phyloP scores from a whole-genome alignment of 2,888 invertebrate genomes.

The Agrotis puta region DNA sequence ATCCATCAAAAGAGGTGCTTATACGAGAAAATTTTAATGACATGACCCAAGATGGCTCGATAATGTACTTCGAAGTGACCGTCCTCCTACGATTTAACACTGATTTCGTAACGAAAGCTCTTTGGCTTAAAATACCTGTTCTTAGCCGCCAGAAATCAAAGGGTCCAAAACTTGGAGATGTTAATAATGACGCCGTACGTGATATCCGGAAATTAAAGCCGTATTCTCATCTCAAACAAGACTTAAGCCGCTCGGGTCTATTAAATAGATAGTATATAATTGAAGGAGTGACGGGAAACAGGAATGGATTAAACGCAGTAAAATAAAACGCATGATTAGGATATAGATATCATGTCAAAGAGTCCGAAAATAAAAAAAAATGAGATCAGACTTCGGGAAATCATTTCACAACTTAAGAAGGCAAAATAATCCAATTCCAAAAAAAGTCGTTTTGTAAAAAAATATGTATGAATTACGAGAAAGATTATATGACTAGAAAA shows the following conservation, averaged over 20 bases:
- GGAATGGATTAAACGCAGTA: slow-evolving; percentile 42
- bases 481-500: neutral
- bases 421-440: neutral
- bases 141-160: slow-evolving; percentile 29
- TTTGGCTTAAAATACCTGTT: slow-evolving; percentile 50
- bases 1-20: slow-evolving; percentile 52
- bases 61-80: slow-evolving; percentile 34
- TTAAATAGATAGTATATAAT: slow-evolving; percentile 54
- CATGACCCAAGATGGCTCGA: slow-evolving; percentile 41
- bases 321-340: slow-evolving; percentile 26
- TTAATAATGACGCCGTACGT: slow-evolving; percentile 47
- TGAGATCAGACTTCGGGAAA: neutral
- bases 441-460: no score
- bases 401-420: neutral
- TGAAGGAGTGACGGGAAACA: slow-evolving; percentile 39
- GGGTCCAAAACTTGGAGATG: slow-evolving; percentile 33
- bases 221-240: slow-evolving; percentile 52
- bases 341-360: slow-evolving; percentile 20
- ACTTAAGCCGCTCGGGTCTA: slow-evolving; percentile 27
- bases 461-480: neutral
- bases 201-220: slow-evolving; percentile 57
- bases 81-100: slow-evolving; percentile 42
- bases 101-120: slow-evolving; percentile 49
- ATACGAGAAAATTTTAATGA: slow-evolving; percentile 50
- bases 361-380: neutral